A percentile compares a stretch with the other conserved stretches of the same genome.
Conservation (phyloP, 2,113 vertebrate genomes). For the Nymphicus hollandicus region DNA sequence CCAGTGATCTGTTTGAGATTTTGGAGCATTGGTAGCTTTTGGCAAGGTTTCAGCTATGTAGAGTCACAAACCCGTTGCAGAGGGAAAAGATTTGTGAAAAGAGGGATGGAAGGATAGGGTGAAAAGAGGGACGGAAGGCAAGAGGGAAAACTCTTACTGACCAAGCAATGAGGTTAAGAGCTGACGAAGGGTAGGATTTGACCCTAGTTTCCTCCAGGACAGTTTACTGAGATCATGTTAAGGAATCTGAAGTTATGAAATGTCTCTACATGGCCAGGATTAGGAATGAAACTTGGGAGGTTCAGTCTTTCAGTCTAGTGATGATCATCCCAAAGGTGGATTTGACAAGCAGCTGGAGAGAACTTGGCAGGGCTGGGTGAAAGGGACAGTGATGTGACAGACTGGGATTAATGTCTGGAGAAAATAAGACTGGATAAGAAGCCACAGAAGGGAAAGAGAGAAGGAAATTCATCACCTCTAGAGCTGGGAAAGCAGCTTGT, state of each 20-base stretch:
- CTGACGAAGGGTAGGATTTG: neutral
- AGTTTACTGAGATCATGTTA: neutral
- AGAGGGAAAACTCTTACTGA: neutral
- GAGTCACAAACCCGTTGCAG: neutral
- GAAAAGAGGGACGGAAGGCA: neutral
- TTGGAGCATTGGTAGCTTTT: neutral
- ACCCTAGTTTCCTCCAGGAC: neutral
- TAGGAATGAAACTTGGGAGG: neutral
- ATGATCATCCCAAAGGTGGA: neutral
- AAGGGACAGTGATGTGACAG: neutral
- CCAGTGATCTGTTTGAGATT: neutral
- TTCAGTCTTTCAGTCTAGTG: neutral
- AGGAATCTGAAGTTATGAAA: neutral
- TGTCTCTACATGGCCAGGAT: neutral
- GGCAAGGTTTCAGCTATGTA: neutral
- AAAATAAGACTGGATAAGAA: neutral
- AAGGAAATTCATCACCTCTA: neutral
- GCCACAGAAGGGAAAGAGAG: neutral
- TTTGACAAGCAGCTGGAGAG: neutral
- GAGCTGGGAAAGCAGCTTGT: accelerated
- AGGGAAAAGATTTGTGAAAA: neutral
- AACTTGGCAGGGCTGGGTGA: neutral
- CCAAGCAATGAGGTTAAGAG: neutral
- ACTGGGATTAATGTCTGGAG: neutral
- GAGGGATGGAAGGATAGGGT: neutral